Conservation (phyloP, 2,797 vertebrate species). For the Gymnocypris eckloni region DNA sequence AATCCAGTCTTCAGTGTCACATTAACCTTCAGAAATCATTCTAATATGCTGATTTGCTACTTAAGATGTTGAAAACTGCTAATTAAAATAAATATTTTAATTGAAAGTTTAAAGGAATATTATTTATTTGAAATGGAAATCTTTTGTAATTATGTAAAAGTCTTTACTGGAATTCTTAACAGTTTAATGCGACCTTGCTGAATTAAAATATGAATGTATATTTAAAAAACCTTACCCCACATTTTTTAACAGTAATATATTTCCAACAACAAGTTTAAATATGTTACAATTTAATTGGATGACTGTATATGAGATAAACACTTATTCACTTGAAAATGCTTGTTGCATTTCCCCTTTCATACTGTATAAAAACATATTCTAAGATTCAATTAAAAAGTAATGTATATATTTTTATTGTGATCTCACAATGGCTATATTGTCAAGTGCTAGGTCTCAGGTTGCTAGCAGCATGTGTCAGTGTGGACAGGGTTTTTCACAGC, state of each 20-base stretch:
- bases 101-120: background rate
- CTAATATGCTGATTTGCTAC: background rate
- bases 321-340: background rate
- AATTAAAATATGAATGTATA: background rate
- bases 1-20: background rate
- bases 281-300: background rate
- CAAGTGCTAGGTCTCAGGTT: conserved; percentile 16
- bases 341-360: background rate
- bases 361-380: background rate
- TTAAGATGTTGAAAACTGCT: background rate
- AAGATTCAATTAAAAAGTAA: background rate
- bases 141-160: background rate
- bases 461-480: conserved; percentile 18
- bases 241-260: background rate
- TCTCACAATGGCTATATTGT: conserved; percentile 24
- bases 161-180: background rate
- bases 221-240: no score
- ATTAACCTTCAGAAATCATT: background rate
- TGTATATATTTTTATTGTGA: background rate
- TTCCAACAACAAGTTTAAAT: background rate
- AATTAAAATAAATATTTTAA: background rate
- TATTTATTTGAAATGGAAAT: background rate
- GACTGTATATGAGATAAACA: background rate
- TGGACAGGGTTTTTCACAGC: conserved; percentile 17
- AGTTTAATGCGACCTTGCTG: background rate